Evolutionary conservation across 2,797 vertebrate species (phyloP).

Genomic region (Bovichtus diacanthus): DNA sequence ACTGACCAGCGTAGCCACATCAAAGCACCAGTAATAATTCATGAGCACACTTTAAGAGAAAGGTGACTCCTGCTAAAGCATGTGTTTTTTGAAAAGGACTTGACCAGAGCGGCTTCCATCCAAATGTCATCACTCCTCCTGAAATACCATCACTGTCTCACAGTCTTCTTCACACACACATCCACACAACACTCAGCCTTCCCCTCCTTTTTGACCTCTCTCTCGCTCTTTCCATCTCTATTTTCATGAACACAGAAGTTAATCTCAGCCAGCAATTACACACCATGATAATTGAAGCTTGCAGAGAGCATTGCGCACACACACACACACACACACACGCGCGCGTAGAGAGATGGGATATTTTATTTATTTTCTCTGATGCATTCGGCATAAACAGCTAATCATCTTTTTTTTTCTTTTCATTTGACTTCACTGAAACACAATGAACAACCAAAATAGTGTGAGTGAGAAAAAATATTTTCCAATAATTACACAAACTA

Average conservation of each 20-base stretch:
- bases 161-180: neutral
- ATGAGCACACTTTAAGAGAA: neutral
- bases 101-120: neutral
- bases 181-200: slow-evolving; percentile 25
- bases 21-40: neutral
- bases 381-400: slow-evolving; percentile 37
- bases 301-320: slow-evolving; percentile 2
- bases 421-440: slow-evolving; percentile 24
- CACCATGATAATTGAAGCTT: slow-evolving; percentile 46
- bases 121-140: neutral
- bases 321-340: neutral
- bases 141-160: slow-evolving; percentile 11
- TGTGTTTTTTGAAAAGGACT: neutral
- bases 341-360: neutral
- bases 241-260: slow-evolving; percentile 36
- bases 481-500: slow-evolving; percentile 17
- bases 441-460: slow-evolving; percentile 11
- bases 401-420: slow-evolving; percentile 22
- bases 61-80: neutral
- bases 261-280: slow-evolving; percentile 55
- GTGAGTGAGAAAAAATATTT: slow-evolving; percentile 4
- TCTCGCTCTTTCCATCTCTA: neutral
- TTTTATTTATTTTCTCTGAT: slow-evolving; percentile 38
- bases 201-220: slow-evolving; percentile 40
- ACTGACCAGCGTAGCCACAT: neutral